Evolutionary conservation across 2,888 invertebrate species (phyloP).

Genomic region (Drosophila sordidula): DNA sequence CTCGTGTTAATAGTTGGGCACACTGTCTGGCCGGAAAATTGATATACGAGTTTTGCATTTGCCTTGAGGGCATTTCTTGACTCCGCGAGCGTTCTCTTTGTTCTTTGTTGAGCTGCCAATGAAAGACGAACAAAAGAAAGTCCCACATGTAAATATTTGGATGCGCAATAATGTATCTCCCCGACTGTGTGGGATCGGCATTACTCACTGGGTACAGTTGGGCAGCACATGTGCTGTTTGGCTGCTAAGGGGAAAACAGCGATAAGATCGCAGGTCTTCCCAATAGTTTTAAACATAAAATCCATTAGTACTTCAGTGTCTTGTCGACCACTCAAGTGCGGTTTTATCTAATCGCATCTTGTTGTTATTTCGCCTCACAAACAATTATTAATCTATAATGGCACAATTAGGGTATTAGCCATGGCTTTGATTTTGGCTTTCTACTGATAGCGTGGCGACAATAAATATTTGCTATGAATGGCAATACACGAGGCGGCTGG

Average conservation of each 20-base stretch:
- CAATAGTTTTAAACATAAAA: conserved; percentile 17
- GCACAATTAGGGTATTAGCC: conserved; percentile 50
- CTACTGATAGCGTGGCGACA: conserved; percentile 29
- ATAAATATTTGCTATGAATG: conserved; percentile 25
- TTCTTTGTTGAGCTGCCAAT: conserved; percentile 49
- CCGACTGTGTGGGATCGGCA: conserved; percentile 1
- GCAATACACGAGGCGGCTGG: neutral
- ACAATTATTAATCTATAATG: conserved; percentile 57
- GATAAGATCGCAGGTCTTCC: conserved; percentile 32
- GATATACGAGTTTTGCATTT: conserved; percentile 11
- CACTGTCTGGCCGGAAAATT: conserved; percentile 6
- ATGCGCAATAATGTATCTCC: conserved; percentile 26
- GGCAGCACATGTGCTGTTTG: conserved; percentile 26
- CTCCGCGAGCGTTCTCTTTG: conserved; percentile 30
- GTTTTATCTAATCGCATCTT: conserved; percentile 57
- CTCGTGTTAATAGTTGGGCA: neutral
- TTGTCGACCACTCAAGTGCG: conserved; percentile 9
- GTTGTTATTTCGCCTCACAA: conserved; percentile 11
- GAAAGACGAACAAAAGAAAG: conserved; percentile 48
- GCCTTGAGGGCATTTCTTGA: conserved; percentile 24
- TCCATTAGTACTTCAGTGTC: conserved; percentile 41
- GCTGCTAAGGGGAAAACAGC: conserved; percentile 9
- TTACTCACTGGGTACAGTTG: conserved; percentile 49
- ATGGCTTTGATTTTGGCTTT: conserved; percentile 56
- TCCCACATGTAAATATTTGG: conserved; percentile 51